These are phyloP conservation scores for Bombylius major DNA, from an alignment of 2,888 invertebrate species.

Conservation along the genomic window DNA sequence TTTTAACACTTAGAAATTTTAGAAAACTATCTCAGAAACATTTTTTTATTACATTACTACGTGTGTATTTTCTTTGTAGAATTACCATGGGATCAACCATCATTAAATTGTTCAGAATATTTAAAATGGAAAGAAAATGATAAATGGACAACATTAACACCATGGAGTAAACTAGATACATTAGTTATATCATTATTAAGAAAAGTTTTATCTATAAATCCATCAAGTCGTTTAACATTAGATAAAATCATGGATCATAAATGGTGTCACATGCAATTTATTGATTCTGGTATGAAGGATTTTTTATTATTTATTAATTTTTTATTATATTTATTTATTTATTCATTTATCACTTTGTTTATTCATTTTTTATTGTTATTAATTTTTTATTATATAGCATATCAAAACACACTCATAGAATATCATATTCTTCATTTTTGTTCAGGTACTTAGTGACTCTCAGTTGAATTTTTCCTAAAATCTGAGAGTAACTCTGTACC, in stretches of 20 bases:
- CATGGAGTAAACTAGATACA: slow-evolving; percentile 72
- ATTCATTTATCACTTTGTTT: neutral
- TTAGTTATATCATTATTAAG: slow-evolving; percentile 61
- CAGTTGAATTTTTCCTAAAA: slow-evolving; percentile 38
- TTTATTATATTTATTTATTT: neutral
- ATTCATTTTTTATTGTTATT: neutral
- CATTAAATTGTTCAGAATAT: slow-evolving; percentile 55
- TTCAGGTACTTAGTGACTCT: slow-evolving; percentile 85
- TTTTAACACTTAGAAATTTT: too few species aligned
- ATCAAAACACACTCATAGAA: neutral
- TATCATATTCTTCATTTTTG: slow-evolving; percentile 27
- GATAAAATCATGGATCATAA: slow-evolving; percentile 58
- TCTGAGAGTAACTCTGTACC: slow-evolving; percentile 38
- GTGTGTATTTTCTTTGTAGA: slow-evolving; percentile 41
- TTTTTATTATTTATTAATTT: neutral
- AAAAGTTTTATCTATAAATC: slow-evolving; percentile 57
- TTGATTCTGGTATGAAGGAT: slow-evolving; percentile 33
- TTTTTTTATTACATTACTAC: too few species aligned
- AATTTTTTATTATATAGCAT: neutral
- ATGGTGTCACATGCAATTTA: slow-evolving; percentile 49
- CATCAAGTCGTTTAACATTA: slow-evolving; percentile 52
- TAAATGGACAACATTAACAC: slow-evolving; percentile 49
- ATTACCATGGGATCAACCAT: slow-evolving; percentile 88
- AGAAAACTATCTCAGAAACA: too few species aligned
- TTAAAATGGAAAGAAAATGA: slow-evolving; percentile 57